Evolutionary conservation across 2,888 invertebrate genomes (phyloP).

Genomic region (Drosophila mimica): DNA sequence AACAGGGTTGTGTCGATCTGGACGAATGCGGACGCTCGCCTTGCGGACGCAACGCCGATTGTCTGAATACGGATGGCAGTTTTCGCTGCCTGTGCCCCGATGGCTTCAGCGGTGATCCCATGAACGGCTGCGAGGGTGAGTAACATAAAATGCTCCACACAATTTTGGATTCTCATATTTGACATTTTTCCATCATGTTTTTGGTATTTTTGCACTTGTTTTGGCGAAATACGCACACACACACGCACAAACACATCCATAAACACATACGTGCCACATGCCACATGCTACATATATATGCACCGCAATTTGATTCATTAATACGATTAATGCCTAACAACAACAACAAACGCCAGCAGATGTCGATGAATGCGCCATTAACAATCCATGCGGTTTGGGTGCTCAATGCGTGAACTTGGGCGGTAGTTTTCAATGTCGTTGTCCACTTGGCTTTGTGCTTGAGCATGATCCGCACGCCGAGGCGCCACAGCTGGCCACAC

Average conservation of each 20-base stretch:
- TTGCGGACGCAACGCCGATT: conserved; percentile 92
- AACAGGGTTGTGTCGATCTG: conserved; percentile 89
- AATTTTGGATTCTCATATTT: conserved; percentile 44
- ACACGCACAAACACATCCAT: conserved; percentile 38
- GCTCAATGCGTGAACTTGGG: conserved; percentile 91
- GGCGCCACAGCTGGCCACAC: conserved; percentile 35
- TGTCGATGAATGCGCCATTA: conserved; percentile 89
- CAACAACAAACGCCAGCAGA: conserved; percentile 85
- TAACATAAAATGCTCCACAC: conserved; percentile 1
- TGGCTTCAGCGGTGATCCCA: conserved; percentile 93
- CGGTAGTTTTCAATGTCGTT: conserved; percentile 91
- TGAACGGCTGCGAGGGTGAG: conserved; percentile 87
- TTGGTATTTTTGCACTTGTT: conserved; percentile 47
- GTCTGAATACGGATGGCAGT: conserved; percentile 91
- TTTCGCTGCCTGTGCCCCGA: conserved; percentile 93
- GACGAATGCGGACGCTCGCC: conserved; percentile 91
- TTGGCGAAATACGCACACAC: conserved; percentile 37
- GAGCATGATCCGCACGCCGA: conserved; percentile 78
- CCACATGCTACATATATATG: conserved; percentile 32
- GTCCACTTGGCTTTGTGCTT: conserved; percentile 89
- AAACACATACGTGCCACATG: conserved; percentile 28
- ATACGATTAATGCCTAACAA: conserved; percentile 66
- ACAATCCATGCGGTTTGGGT: conserved; percentile 89
- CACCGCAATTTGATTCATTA: conserved; percentile 61
- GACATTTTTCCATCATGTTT: conserved; percentile 38